A percentile compares a stretch with the other conserved stretches of the same genome.
Conservation (phyloP, 37 sponge, comb jelly and placozoan species). For the Beroe ovata region DNA sequence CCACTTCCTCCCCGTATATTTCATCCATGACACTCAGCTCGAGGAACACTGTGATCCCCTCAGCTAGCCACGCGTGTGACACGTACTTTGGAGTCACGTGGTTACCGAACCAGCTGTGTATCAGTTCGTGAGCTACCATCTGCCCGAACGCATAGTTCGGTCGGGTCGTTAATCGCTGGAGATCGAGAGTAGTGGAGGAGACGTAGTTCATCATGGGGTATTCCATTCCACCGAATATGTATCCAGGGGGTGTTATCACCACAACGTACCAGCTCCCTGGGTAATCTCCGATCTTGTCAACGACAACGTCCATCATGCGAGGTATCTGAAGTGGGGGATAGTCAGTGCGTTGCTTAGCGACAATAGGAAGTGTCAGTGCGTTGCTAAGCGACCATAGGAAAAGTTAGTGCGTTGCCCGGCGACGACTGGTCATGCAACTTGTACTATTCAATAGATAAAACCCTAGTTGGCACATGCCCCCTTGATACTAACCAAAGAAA, state of each 20-base stretch:
- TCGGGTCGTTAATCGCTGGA: neutral
- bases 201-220: neutral
- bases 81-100: slow-evolving; percentile 29
- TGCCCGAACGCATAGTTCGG: slow-evolving; percentile 25
- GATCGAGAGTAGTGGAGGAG: neutral
- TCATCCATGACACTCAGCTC: slow-evolving; percentile 22
- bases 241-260: slow-evolving; percentile 15
- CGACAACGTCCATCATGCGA: slow-evolving; percentile 1
- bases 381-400: no score
- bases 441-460: no score
- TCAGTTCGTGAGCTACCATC: slow-evolving; percentile 47
- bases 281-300: neutral
- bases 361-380: no score
- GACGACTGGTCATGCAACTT: no score
- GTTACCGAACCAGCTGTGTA: slow-evolving; percentile 63
- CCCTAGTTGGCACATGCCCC: no score
- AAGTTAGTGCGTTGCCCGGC: no score
- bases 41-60: slow-evolving; percentile 33
- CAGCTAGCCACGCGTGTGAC: slow-evolving; percentile 17
- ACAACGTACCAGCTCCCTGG: neutral
- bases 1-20: slow-evolving; percentile 8
- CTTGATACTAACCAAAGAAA: neutral
- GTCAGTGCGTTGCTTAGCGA: no score
- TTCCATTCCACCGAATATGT: slow-evolving; percentile 42
- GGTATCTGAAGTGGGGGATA: slow-evolving; percentile 4